A percentile compares a stretch with the other conserved stretches of the same genome.
These are phyloP conservation scores for Agriopis marginaria DNA, from an alignment of 2,888 invertebrate species.

Conservation along the genomic window DNA sequence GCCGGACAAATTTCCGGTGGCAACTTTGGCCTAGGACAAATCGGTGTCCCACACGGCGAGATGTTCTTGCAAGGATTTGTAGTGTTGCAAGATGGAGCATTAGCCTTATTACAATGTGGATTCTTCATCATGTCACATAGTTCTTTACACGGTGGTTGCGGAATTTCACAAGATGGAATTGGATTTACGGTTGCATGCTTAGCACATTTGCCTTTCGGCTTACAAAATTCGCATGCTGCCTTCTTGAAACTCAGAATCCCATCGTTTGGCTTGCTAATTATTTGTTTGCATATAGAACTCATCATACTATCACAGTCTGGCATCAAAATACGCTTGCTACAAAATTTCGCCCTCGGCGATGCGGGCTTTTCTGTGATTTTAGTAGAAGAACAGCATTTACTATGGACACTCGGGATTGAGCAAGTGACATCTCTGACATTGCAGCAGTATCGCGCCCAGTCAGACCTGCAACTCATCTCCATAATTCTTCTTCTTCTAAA, in stretches of 20 bases:
- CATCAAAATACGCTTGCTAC: conserved; percentile 52
- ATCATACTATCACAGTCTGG: conserved; percentile 55
- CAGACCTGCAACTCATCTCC: conserved; percentile 58
- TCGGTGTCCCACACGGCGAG: neutral
- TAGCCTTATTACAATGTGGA: conserved; percentile 45
- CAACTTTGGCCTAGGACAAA: conserved; percentile 1
- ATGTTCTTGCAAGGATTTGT: neutral
- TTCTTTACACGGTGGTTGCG: conserved; percentile 49
- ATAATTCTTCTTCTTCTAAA: conserved; percentile 66
- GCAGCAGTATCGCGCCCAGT: conserved; percentile 52
- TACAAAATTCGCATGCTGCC: conserved; percentile 50
- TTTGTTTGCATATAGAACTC: neutral
- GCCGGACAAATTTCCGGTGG: neutral
- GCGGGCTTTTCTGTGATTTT: conserved; percentile 22
- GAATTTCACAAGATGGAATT: conserved; percentile 47
- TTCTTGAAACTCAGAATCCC: conserved; percentile 60
- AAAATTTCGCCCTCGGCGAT: conserved; percentile 35
- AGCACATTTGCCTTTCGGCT: conserved; percentile 37
- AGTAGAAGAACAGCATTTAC: conserved; percentile 38
- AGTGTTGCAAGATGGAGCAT: conserved; percentile 17
- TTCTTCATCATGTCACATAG: conserved; percentile 46
- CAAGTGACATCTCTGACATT: conserved; percentile 39
- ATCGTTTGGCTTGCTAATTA: conserved; percentile 38
- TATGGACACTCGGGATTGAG: conserved; percentile 51
- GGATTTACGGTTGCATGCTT: conserved; percentile 52